Evolutionary conservation across 2,113 vertebrate genomes (phyloP), one percentile per base, ranked within the genome.

Genomic region (Butastur rufipennis): DNA sequence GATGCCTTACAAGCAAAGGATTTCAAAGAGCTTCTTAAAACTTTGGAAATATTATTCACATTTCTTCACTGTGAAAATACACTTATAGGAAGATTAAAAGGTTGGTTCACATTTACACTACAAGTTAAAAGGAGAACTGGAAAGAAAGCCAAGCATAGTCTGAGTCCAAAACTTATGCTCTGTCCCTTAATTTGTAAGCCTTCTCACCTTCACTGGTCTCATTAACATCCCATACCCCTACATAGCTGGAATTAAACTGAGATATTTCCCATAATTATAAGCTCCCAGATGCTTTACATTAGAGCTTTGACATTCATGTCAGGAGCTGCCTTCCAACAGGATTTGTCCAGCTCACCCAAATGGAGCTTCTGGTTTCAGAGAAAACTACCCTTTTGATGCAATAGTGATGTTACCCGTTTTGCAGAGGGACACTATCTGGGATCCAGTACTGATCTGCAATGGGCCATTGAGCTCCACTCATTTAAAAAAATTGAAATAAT

Each of bases 31-130:
- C 16, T 81, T 52, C 47, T 86, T 87, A 85, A 85, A 88, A 66
- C 11, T 78, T 84, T 50, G 20, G 13, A 91, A 87, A 65, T 52
- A 31, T 21, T 79, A 58, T 43, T 87, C 47, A 50, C 10, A 43
- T 70, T 86, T 93, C 48, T 59, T 72, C 42, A 67, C 10, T 53
- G 55, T 81, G 86, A 72, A 95, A 94, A 96, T 83, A 48, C 21
- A 63, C 12, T 81, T 70, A 80, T 5, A 90, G n/a, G 14, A 82
- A 88, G 20, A 42, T 70, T 88, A 90, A 94, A 94, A 74, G 63
- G 25, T 25, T 70, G 29, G 13, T 71, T 93, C 17, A 6, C 9
- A n/a, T 73, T 78, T 81, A 72, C 11, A 45, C 14, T 74, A 11
- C 23, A 79, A 52, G 56, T 61, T 84, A 71, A 95, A 92, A 79